A percentile compares a stretch with the other conserved stretches of the same genome.
These are phyloP conservation scores for Hydractinia symbiolongicarpus DNA, from an alignment of 30 jellyfish, hydroid and myxozoan species.

Conservation along the genomic window DNA sequence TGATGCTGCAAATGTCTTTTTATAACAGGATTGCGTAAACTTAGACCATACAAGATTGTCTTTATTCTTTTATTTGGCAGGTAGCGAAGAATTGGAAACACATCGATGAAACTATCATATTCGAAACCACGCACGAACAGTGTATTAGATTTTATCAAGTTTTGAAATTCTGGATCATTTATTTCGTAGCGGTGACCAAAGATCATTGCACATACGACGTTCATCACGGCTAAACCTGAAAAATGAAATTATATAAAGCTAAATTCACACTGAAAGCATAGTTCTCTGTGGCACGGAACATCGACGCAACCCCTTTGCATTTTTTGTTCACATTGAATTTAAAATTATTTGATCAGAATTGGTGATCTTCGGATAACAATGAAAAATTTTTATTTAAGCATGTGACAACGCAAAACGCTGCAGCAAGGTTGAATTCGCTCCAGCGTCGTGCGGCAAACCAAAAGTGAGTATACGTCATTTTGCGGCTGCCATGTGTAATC, in stretches of 20 bases:
- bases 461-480: too few species aligned
- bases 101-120: constrained; percentile 71
- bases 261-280: neutral
- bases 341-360: too few species aligned
- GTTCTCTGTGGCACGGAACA: neutral
- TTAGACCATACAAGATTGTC: constrained; percentile 52
- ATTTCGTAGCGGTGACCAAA: constrained; percentile 68
- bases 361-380: too few species aligned
- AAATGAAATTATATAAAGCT: neutral
- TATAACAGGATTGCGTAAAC: constrained; percentile 62
- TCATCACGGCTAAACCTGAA: constrained; percentile 68
- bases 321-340: too few species aligned
- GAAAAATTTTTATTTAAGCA: too few species aligned
- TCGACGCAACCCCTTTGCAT: too few species aligned
- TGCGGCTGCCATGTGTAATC: too few species aligned
- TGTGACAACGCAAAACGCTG: too few species aligned
- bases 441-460: too few species aligned
- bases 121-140: constrained; percentile 73
- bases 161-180: constrained; percentile 62
- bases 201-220: constrained; percentile 76
- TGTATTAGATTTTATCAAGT: constrained; percentile 51
- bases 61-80: constrained; percentile 61
- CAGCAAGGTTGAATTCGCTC: too few species aligned
- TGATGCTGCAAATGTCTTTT: constrained; percentile 49
- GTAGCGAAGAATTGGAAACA: constrained; percentile 59